phyloP scores from a whole-genome alignment of 2,888 invertebrate species.

The Plagiodera versicolora region DNA sequence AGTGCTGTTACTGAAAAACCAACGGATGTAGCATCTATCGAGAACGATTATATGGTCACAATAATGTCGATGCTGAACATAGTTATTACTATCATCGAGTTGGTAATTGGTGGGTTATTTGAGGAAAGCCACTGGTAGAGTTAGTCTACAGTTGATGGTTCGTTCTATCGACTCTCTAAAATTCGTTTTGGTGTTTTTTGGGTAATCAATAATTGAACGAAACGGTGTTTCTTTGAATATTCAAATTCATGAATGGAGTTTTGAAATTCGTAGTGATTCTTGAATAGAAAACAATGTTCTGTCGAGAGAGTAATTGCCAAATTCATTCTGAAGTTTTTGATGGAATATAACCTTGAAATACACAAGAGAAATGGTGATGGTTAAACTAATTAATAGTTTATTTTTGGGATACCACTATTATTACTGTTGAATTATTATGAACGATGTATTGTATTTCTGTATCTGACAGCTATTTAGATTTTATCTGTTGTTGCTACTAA shows the following conservation, averaged over 20 bases:
- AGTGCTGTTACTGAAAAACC: neutral
- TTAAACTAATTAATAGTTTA: too few species aligned
- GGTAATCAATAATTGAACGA: neutral
- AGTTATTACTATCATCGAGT: neutral
- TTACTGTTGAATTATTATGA: too few species aligned
- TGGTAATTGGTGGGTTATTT: neutral
- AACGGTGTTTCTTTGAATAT: neutral
- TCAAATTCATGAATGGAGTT: neutral
- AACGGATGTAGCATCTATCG: neutral
- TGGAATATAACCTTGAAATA: too few species aligned
- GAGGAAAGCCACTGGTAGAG: neutral
- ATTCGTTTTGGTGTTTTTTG: neutral
- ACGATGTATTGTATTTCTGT: too few species aligned
- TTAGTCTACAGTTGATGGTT: neutral
- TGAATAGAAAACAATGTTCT: too few species aligned
- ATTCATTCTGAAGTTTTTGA: too few species aligned
- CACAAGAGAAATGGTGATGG: too few species aligned
- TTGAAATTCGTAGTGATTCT: too few species aligned
- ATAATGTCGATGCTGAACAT: neutral
- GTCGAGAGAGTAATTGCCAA: too few species aligned
- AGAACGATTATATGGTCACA: neutral
- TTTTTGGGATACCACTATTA: too few species aligned
- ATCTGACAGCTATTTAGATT: too few species aligned
- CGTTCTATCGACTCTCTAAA: neutral
- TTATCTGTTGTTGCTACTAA: too few species aligned